phyloP scores from a whole-genome alignment of 2,888 invertebrate species.

The Pyralis farinalis region DNA sequence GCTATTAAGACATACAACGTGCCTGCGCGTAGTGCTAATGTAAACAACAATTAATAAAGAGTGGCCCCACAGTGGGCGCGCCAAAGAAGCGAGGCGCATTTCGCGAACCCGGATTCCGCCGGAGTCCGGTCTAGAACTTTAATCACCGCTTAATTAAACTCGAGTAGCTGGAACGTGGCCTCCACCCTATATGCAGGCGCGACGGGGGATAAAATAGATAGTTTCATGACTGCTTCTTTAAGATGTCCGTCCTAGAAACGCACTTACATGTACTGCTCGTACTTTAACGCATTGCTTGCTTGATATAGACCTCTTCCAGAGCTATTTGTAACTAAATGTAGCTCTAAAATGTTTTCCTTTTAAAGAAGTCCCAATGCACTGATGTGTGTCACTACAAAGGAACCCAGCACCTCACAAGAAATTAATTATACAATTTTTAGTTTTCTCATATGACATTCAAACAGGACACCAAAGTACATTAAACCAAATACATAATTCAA shows the following conservation, averaged over 20 bases:
- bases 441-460: no score
- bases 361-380: no score
- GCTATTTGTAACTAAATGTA: no score
- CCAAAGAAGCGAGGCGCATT: slow-evolving; percentile 25
- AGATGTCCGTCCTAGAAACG: slow-evolving; percentile 38
- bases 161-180: slow-evolving; percentile 50
- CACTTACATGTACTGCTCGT: slow-evolving; percentile 12
- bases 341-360: no score
- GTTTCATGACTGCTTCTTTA: not conserved
- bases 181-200: slow-evolving; percentile 28
- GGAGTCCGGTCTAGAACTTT: slow-evolving; percentile 1
- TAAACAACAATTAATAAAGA: slow-evolving; percentile 27
- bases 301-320: no score
- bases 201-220: slow-evolving; percentile 16
- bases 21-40: slow-evolving; percentile 10
- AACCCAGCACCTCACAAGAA: no score
- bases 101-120: slow-evolving; percentile 31
- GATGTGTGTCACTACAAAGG: no score
- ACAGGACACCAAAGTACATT: no score
- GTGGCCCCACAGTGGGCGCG: slow-evolving; percentile 35
- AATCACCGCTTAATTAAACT: slow-evolving; percentile 4
- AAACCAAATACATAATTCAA: no score
- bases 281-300: no score
- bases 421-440: no score
- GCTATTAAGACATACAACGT: not conserved